phyloP scores from a whole-genome alignment of 2,113 vertebrate species.

The Notechis scutatus region DNA sequence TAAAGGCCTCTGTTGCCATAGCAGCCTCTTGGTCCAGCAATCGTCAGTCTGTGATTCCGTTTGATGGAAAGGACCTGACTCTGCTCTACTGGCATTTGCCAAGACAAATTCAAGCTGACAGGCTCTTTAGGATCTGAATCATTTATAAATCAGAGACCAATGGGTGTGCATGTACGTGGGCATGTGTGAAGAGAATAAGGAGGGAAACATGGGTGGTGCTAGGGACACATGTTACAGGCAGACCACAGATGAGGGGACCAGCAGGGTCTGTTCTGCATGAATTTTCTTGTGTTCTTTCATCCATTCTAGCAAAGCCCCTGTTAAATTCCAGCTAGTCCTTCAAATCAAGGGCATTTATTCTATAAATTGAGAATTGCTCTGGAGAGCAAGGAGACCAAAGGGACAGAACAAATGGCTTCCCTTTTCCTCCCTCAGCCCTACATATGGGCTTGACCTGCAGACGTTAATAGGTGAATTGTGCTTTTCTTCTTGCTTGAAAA shows the following conservation, averaged over 20 bases:
- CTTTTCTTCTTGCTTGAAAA: background rate
- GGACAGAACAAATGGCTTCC: background rate
- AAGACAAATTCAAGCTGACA: conserved; percentile 47
- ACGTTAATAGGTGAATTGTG: background rate
- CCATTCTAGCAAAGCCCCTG: background rate
- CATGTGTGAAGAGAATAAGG: background rate
- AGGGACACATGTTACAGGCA: background rate
- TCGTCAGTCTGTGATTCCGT: accelerated
- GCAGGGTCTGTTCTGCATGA: background rate
- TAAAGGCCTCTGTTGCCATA: conserved; percentile 1
- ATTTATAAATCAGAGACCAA: conserved; percentile 43
- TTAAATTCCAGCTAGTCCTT: background rate
- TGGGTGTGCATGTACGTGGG: background rate
- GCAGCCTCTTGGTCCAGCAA: background rate
- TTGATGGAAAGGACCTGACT: background rate
- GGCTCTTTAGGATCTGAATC: conserved; percentile 41
- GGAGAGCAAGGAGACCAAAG: background rate
- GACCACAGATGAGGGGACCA: background rate
- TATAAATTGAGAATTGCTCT: background rate
- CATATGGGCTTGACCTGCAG: too few species aligned
- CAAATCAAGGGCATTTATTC: background rate
- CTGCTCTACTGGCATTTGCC: background rate
- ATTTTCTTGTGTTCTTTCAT: background rate
- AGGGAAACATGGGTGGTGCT: background rate
- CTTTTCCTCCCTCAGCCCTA: background rate